phyloP scores from a whole-genome alignment of 2,888 invertebrate species.

The Lycaena phlaeas region DNA sequence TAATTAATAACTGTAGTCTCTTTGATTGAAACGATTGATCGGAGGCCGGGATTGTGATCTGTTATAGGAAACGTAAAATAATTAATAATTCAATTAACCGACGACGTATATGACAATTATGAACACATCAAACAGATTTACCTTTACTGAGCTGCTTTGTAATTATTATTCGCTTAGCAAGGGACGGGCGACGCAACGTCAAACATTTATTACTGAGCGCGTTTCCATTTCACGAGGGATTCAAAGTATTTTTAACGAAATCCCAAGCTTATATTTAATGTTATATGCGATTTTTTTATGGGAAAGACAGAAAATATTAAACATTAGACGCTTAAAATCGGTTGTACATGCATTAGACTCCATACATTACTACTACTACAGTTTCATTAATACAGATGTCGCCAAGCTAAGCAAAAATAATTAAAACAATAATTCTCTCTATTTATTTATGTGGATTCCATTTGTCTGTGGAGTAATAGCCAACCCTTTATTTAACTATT shows the following conservation, averaged over 20 bases:
- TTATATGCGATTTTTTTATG: neutral
- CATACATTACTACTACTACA: no score
- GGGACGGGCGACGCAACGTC: slow-evolving; percentile 3
- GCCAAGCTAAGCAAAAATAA: neutral
- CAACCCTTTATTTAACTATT: no score
- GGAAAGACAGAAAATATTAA: no score
- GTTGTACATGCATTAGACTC: no score
- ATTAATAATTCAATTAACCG: neutral
- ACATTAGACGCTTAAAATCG: no score
- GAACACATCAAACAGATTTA: slow-evolving; percentile 19
- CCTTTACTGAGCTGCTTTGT: slow-evolving; percentile 14
- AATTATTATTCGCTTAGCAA: slow-evolving; percentile 14
- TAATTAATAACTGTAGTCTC: no score
- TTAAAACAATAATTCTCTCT: no score
- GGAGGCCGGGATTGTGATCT: no score
- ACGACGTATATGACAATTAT: slow-evolving; percentile 9
- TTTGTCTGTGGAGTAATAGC: no score
- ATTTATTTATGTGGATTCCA: no score
- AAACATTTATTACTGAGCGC: slow-evolving; percentile 9
- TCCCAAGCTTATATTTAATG: neutral
- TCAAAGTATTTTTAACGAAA: neutral
- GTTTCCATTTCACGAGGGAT: slow-evolving; percentile 14
- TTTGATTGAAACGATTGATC: no score
- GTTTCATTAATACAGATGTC: no score
- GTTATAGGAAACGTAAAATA: neutral